Evolutionary conservation across 2,113 vertebrate genomes (phyloP), one percentile per base, ranked within the genome.

Genomic region (Eptesicus fuscus): DNA sequence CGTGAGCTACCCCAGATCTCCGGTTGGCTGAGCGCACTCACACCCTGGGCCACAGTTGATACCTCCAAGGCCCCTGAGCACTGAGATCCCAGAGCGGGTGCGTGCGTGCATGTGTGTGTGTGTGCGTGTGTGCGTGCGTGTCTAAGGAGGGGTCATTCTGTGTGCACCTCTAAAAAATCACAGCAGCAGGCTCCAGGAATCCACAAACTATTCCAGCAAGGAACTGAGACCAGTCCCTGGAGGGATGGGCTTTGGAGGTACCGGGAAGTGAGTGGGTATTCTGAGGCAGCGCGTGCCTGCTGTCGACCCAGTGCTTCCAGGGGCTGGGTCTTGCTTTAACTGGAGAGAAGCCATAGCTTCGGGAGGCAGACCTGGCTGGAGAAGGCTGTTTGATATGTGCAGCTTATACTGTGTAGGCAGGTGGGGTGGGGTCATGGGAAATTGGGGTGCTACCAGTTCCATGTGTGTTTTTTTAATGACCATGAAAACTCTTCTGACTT

Each of bases 401-500:
- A 86, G 91, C 53, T 87, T 83, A 65, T 37, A 6, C 83, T 88
- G 32, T 84, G 28, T 91, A 35, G 71, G 40, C 35, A 49, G 35
- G 25, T 74, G 23, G 56, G 47, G 30, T 89, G 61, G 85, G 53
- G 83, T 76, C 79, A 49, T 49, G 32, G 79, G 76, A 89, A 83
- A 84, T 80, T 88, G 37, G 91, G 88, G 30, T 93, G 51, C 87
- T 83, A 7, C 49, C n/a, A 74, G 51, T 88, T 95, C 23, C 23
- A 5, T 83, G 11, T 56, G 83, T 32, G 49, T 65, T 44, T 77
- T 88, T 71, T 70, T 49, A 56, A 79, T 83, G 87, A 95, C 74
- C 37, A 28, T 90, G 85, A 93, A 95, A 96, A 93, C n/a, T 77
- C n/a, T 80, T 92, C 28, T 67, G 76, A 85, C 63, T 87, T 91